Percentiles rank a stretch among this genome's conserved stretches.
Evolutionary conservation across 2,797 vertebrate species (phyloP).

Genomic region (Chelon labrosus): DNA sequence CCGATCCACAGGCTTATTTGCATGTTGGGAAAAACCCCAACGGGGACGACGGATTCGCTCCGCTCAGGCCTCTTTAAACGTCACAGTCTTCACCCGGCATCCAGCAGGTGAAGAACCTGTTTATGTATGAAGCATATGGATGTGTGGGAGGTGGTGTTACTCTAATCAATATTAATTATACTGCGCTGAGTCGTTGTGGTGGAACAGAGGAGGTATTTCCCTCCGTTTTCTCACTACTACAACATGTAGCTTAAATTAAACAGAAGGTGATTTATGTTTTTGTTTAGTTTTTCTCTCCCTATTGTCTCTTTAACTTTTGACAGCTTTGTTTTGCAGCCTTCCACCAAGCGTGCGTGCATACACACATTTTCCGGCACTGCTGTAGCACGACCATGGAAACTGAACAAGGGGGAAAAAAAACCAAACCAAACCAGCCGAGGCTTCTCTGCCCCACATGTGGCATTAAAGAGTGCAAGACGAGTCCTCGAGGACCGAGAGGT

Average conservation of each 20-base stretch:
- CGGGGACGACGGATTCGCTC: constrained; percentile 26
- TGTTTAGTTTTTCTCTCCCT: too few relatives aligned
- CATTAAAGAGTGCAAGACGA: constrained; percentile 13
- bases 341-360: not conserved
- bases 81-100: constrained; percentile 45
- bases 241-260: too few relatives aligned
- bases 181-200: constrained; percentile 39
- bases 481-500: constrained; percentile 41
- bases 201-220: too few relatives aligned
- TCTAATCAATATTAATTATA: constrained; percentile 74
- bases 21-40: constrained; percentile 38
- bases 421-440: constrained; percentile 30
- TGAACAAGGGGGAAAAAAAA: not conserved
- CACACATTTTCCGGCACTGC: not conserved
- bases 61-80: constrained; percentile 2
- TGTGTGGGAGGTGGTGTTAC: constrained; percentile 64
- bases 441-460: constrained; percentile 37
- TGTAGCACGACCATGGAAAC: constrained; percentile 43
- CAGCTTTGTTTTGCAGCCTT: not conserved
- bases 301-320: too few relatives aligned
- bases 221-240: not conserved
- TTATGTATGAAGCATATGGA: constrained; percentile 32
- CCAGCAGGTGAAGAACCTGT: constrained; percentile 54
- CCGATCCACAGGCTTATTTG: constrained; percentile 35
- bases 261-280: too few relatives aligned